A percentile compares a stretch with the other conserved stretches of the same genome.
These are phyloP conservation scores for Cyphomyrus discorhynchus DNA, from an alignment of 2,113 vertebrate species.

Conservation along the genomic window DNA sequence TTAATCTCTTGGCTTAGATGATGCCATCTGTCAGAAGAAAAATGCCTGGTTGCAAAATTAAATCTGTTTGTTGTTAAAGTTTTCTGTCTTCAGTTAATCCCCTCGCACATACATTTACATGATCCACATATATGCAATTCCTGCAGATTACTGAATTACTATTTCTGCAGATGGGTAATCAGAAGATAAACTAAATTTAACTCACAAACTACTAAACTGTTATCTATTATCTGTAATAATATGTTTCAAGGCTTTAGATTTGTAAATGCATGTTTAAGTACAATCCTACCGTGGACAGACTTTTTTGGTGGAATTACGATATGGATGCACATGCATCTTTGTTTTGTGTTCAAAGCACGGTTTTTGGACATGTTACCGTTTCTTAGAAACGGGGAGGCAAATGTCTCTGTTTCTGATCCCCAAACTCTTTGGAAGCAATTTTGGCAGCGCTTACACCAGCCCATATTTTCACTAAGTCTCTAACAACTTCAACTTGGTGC, in stretches of 20 bases:
- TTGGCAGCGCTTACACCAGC: background rate
- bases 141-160: background rate
- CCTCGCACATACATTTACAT: background rate
- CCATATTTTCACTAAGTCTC: background rate
- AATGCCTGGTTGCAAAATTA: background rate
- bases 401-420: background rate
- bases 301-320: background rate
- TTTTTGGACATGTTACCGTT: background rate
- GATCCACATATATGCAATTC: background rate
- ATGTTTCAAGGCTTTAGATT: background rate
- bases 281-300: background rate
- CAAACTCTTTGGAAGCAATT: background rate
- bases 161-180: background rate
- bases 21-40: conserved; percentile 1
- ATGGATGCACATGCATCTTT: background rate
- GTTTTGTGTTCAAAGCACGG: background rate
- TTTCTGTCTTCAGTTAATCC: background rate
- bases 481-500: background rate
- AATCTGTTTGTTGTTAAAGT: background rate
- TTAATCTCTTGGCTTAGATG: background rate
- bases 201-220: background rate
- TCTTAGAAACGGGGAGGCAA: background rate
- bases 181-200: background rate
- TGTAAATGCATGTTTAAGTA: background rate
- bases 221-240: background rate